phyloP scores from a whole-genome alignment of 1,140 invertebrate species.

The Gryon sp. region DNA sequence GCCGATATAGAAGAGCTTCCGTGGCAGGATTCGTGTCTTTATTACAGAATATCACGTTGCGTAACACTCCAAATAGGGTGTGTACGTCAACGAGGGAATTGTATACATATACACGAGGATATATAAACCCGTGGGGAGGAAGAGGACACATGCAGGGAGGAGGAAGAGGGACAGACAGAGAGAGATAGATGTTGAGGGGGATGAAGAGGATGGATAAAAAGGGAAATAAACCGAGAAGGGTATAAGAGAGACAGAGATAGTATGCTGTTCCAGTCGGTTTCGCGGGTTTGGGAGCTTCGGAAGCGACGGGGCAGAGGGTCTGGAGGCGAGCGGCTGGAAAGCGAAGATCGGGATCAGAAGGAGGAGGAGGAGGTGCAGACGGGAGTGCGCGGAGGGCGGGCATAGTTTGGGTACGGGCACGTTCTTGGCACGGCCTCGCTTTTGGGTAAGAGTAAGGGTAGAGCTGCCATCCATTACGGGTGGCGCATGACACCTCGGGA shows the following conservation, averaged over 20 bases:
- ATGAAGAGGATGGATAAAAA: conserved; percentile 14
- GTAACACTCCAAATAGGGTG: conserved; percentile 61
- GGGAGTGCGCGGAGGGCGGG: conserved; percentile 47
- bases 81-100: conserved; percentile 45
- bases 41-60: conserved; percentile 64
- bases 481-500: conserved; percentile 77
- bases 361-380: conserved; percentile 33
- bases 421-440: conserved; percentile 77
- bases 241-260: conserved; percentile 21
- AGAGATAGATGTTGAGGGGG: conserved; percentile 8
- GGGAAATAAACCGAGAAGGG: background rate
- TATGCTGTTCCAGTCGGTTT: conserved; percentile 43
- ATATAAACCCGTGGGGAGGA: conserved; percentile 13
- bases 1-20: conserved; percentile 33
- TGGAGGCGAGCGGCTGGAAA: conserved; percentile 33
- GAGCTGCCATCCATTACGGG: conserved; percentile 77
- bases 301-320: conserved; percentile 14
- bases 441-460: conserved; percentile 76
- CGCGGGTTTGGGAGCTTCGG: conserved; percentile 48
- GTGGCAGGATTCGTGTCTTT: conserved; percentile 52
- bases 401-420: conserved; percentile 69
- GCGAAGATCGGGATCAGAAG: conserved; percentile 52
- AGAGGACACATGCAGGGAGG: conserved; percentile 1
- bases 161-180: background rate
- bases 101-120: conserved; percentile 22